phyloP scores from a whole-genome alignment of 2,113 vertebrate genomes.

The Psilopsiagon aymara region DNA sequence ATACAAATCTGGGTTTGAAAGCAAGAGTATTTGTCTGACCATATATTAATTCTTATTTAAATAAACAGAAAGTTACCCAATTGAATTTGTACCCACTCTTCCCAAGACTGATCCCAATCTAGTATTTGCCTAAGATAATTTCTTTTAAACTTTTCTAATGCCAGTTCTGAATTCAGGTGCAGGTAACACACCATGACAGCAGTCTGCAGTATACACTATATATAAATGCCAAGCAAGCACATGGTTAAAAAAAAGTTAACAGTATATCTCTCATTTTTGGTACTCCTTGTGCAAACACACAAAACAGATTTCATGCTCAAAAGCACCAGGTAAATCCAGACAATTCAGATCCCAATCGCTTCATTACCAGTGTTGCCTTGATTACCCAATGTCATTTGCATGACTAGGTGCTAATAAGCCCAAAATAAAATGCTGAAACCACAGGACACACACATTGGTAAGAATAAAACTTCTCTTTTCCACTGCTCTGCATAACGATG shows the following conservation, averaged over 20 bases:
- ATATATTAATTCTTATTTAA: not conserved
- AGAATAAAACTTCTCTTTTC: constrained; percentile 1
- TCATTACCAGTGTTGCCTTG: constrained; percentile 36
- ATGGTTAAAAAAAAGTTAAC: not conserved
- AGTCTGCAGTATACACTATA: not conserved
- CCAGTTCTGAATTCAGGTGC: not conserved
- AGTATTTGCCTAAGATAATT: not conserved
- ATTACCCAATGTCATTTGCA: constrained; percentile 53
- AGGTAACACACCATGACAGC: not conserved
- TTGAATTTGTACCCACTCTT: not conserved
- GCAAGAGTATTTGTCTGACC: not conserved
- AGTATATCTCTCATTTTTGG: not conserved
- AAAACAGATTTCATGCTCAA: constrained; percentile 51
- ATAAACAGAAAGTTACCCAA: not conserved
- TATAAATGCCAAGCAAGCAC: not conserved
- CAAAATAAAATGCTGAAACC: constrained; percentile 20
- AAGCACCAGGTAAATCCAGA: constrained; percentile 4
- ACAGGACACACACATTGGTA: not conserved
- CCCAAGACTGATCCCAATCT: not conserved
- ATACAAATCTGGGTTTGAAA: not conserved
- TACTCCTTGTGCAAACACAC: not conserved
- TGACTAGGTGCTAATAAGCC: constrained; percentile 47
- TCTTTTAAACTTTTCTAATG: not conserved
- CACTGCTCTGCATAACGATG: not conserved
- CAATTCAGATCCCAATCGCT: not conserved